phyloP scores from a whole-genome alignment of 2,113 vertebrate genomes.

The Prinia subflava region DNA sequence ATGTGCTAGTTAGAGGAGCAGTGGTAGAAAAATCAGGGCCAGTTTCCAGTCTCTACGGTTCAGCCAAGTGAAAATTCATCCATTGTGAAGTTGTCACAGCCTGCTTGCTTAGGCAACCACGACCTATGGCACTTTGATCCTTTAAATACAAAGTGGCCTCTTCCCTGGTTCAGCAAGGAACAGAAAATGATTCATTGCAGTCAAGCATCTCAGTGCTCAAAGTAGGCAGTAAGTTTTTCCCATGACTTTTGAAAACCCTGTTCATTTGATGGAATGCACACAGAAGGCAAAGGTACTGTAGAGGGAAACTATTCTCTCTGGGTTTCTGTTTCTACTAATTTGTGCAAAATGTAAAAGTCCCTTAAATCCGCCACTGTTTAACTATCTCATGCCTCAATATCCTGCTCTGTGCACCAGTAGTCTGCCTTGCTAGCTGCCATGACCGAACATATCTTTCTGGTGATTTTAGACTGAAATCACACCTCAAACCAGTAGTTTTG shows the following conservation, averaged over 20 bases:
- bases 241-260: conserved; percentile 36
- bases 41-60: not conserved
- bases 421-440: not conserved
- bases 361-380: not conserved
- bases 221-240: conserved; percentile 43
- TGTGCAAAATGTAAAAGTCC: not conserved
- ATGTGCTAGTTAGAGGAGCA: not conserved
- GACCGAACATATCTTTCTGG: not conserved
- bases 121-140: not conserved
- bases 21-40: not conserved
- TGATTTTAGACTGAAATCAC: not conserved
- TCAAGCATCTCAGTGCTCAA: conserved; percentile 33
- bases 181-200: conserved; percentile 41
- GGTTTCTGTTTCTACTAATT: not conserved
- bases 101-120: not conserved
- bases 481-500: not conserved
- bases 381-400: not conserved
- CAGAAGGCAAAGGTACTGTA: not conserved
- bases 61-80: not conserved
- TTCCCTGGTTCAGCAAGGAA: not conserved
- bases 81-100: not conserved
- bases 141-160: not conserved
- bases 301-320: not conserved
- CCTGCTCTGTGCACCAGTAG: not conserved
- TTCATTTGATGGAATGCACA: not conserved